Evolutionary conservation across 2,797 vertebrate genomes (phyloP), one percentile per base, ranked within the genome.

Genomic region (Sebastes oblongus): DNA sequence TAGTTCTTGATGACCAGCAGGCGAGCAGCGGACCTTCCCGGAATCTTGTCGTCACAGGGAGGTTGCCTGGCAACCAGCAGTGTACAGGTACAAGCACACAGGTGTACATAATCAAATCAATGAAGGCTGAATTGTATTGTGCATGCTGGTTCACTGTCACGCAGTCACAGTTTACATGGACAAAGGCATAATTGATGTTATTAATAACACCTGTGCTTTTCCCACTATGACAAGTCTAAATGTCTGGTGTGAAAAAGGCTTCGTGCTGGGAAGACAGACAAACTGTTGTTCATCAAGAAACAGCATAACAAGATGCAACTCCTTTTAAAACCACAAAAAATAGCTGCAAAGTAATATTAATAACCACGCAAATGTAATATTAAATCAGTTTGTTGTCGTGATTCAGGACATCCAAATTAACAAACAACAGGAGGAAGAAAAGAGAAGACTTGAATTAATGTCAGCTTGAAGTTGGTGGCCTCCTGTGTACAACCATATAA

Each of bases 31-130:
- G 3, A 62, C 24, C 66, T 13, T 42, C 6, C 24, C 13, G 6
- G 24, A 71, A 58, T 54, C 67, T 46, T 79, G 34, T 56, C 9
- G 8, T 60, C 20, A 61, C 30, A 50, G 62, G 11, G 30, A 16
- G 20, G 81, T 77, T 82, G 75, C 69, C 62, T 32, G 55, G 81
- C 82, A 77, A 88, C 75, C 75, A 50, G 59, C 18, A 56, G 27
- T n/a, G 56, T 59, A 50, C n/a, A 60, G 62, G 64, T 72, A 56
- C 60, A 22, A 54, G 52, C 46, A 50, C 46, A 50, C 10, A 11
- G 68, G 42, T 76, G 64, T 62, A 72, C 42, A 70, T 72, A 27
- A 22, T 64, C 20, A 66, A 77, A 78, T 62, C 20, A 36, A 64
- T 24, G 14, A 29, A 22, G 30, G 30, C 25, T 76, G 39, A 67